A percentile compares a stretch with the other conserved stretches of the same genome.
phyloP scores from a whole-genome alignment of 1,140 invertebrate genomes.

The Acromyrmex echinatior region DNA sequence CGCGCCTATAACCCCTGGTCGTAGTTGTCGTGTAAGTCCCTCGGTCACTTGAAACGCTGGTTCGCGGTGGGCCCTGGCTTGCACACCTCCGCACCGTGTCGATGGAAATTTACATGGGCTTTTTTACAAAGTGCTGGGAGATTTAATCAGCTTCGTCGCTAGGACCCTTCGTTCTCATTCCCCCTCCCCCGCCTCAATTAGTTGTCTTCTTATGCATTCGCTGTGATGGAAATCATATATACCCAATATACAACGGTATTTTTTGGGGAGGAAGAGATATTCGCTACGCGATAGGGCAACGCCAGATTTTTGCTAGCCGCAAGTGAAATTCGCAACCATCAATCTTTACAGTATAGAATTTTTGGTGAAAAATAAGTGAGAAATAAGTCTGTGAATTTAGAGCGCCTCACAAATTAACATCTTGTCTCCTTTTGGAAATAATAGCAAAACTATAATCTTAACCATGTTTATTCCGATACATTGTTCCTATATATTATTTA shows the following conservation, averaged over 20 bases:
- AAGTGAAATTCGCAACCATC: background rate
- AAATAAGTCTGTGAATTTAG: background rate
- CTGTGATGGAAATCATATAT: slow-evolving; percentile 13
- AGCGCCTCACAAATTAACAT: background rate
- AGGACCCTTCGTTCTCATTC: too few species aligned
- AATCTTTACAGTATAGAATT: background rate
- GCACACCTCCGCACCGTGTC: slow-evolving; percentile 47
- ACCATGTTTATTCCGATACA: background rate
- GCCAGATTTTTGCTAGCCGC: background rate
- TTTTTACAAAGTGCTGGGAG: slow-evolving; percentile 49
- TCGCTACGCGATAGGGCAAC: background rate
- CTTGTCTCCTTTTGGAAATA: background rate
- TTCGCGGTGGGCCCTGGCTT: slow-evolving; percentile 46
- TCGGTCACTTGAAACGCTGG: slow-evolving; percentile 68
- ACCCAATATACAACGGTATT: background rate
- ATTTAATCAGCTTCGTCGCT: slow-evolving; percentile 50
- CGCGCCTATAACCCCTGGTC: slow-evolving; percentile 48
- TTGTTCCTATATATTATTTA: background rate
- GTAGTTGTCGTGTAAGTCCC: slow-evolving; percentile 63
- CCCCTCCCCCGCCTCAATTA: slow-evolving; percentile 5
- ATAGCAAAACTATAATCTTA: background rate
- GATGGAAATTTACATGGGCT: slow-evolving; percentile 64
- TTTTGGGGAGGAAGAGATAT: background rate
- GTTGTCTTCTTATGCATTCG: slow-evolving; percentile 44
- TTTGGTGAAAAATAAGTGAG: background rate